Percentiles rank a stretch among this genome's conserved stretches.
These are phyloP conservation scores for Oryzaephilus surinamensis DNA, from an alignment of 1,140 invertebrate species.

Conservation along the genomic window DNA sequence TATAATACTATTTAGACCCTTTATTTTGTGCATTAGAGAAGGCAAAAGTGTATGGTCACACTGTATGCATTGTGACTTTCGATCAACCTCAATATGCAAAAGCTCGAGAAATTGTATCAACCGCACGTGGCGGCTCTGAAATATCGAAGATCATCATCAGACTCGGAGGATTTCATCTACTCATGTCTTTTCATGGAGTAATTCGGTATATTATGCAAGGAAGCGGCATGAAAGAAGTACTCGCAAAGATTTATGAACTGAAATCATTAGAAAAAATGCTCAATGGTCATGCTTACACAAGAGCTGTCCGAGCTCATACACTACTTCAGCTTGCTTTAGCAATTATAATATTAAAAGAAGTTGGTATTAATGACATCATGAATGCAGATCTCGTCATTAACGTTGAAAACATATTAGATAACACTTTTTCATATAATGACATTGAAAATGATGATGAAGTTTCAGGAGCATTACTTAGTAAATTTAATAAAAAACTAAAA, in stretches of 20 bases:
- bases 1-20: slow-evolving; percentile 31
- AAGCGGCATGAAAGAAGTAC: slow-evolving; percentile 15
- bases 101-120: slow-evolving; percentile 36
- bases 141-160: slow-evolving; percentile 29
- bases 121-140: slow-evolving; percentile 25
- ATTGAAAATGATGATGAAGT: slow-evolving; percentile 27
- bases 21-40: slow-evolving; percentile 31
- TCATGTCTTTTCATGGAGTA: slow-evolving; percentile 18
- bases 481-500: slow-evolving; percentile 28
- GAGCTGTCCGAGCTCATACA: slow-evolving; percentile 12
- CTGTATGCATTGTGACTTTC: slow-evolving; percentile 29
- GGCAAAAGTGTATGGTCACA: slow-evolving; percentile 15
- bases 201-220: slow-evolving; percentile 18
- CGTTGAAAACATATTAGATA: slow-evolving; percentile 15
- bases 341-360: slow-evolving; percentile 11
- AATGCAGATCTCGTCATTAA: no score
- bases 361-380: slow-evolving; percentile 21
- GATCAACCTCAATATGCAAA: slow-evolving; percentile 36
- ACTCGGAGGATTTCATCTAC: slow-evolving; percentile 34
- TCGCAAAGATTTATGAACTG: slow-evolving; percentile 9
- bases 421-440: slow-evolving; percentile 15
- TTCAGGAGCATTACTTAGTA: slow-evolving; percentile 28
- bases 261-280: slow-evolving; percentile 22
- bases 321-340: slow-evolving; percentile 5
- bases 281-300: slow-evolving; percentile 16